A percentile compares a stretch with the other conserved stretches of the same genome.
These are phyloP conservation scores for Turnix velox DNA, from an alignment of 2,113 vertebrate species.

Conservation along the genomic window DNA sequence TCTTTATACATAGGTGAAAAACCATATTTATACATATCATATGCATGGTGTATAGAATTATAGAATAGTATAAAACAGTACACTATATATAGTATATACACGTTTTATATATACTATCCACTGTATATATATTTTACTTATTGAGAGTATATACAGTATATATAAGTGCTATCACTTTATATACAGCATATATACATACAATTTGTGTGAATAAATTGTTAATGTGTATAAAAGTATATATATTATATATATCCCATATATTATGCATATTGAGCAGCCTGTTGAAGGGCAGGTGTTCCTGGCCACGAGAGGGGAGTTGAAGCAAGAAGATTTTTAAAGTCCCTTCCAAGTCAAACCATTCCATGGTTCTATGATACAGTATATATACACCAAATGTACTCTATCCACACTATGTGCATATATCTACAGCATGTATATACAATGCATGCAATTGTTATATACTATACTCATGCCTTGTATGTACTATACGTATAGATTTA, in stretches of 20 bases:
- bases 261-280: not conserved
- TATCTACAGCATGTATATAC: not conserved
- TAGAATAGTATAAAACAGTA: too few species aligned
- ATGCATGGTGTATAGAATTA: fast-evolving
- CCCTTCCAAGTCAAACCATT: not conserved
- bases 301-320: not conserved
- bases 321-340: not conserved
- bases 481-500: fast-evolving
- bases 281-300: not conserved
- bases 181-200: not conserved
- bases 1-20: not conserved
- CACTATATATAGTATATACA: not conserved
- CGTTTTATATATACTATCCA: not conserved
- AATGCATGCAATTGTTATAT: too few species aligned
- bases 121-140: not conserved
- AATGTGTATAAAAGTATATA: not conserved
- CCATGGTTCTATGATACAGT: not conserved
- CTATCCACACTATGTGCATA: too few species aligned
- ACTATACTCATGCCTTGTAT: too few species aligned
- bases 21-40: too few species aligned
- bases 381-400: not conserved
- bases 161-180: too few species aligned
- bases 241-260: not conserved
- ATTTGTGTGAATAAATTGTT: not conserved
- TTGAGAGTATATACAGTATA: not conserved